Evolutionary conservation across 2,888 invertebrate species (phyloP).

Genomic region (Pseudoips prasinana): DNA sequence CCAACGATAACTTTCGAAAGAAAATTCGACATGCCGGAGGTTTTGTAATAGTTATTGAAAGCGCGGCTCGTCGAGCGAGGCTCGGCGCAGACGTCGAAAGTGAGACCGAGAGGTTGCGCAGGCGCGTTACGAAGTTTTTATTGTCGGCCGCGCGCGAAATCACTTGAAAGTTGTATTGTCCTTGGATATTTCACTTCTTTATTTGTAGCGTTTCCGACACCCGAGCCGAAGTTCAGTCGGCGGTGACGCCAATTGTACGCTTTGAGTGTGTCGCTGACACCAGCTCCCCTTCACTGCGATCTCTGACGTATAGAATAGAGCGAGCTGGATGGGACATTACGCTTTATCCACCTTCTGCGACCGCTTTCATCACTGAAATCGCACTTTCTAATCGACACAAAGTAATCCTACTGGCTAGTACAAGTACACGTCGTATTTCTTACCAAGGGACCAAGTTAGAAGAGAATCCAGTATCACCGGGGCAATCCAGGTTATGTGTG

Average conservation of each 20-base stretch:
- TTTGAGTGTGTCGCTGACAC: conserved; percentile 52
- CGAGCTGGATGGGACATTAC: conserved; percentile 29
- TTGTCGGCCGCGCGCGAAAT: conserved; percentile 80
- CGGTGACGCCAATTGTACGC: conserved; percentile 57
- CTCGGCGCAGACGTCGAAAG: conserved; percentile 73
- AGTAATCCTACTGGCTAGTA: conserved; percentile 9
- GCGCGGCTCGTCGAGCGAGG: conserved; percentile 62
- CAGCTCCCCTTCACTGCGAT: conserved; percentile 65
- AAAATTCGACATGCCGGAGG: conserved; percentile 72
- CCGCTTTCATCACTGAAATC: conserved; percentile 14
- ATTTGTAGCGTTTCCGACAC: conserved; percentile 77
- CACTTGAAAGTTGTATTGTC: conserved; percentile 81
- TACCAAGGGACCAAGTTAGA: conserved; percentile 51
- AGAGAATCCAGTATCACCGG: conserved; percentile 52
- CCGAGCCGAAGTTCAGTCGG: conserved; percentile 66
- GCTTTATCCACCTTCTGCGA: conserved; percentile 23
- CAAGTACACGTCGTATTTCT: conserved; percentile 33
- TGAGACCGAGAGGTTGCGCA: conserved; percentile 79
- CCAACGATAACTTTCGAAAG: conserved; percentile 64
- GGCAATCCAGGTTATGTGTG: conserved; percentile 63
- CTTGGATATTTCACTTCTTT: conserved; percentile 81
- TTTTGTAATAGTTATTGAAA: conserved; percentile 76
- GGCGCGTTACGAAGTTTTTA: conserved; percentile 79
- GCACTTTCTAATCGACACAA: conserved; percentile 26
- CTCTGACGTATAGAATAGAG: conserved; percentile 40